These are phyloP conservation scores for Drosophila serrata DNA, from an alignment of 1,140 invertebrate genomes.

Conservation along the genomic window DNA sequence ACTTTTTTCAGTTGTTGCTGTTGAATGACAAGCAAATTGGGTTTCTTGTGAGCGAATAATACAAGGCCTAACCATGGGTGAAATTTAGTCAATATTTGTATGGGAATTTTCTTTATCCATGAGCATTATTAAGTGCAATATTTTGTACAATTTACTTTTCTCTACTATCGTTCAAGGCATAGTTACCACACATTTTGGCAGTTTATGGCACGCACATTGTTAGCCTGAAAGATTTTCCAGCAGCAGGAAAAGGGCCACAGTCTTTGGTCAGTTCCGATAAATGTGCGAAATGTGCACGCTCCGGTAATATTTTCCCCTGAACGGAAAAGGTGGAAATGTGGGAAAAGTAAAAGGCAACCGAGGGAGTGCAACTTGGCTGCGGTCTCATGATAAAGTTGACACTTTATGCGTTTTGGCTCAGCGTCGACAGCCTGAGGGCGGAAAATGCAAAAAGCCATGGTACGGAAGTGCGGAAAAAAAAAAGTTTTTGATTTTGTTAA, in stretches of 20 bases:
- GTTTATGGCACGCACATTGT: slow-evolving; percentile 24
- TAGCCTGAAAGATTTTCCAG: slow-evolving; percentile 22
- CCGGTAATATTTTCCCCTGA: slow-evolving; percentile 45
- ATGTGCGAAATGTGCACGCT: slow-evolving; percentile 55
- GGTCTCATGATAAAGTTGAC: slow-evolving; percentile 66
- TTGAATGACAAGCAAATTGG: slow-evolving; percentile 49
- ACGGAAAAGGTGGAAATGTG: slow-evolving; percentile 5
- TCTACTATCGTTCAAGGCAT: not conserved
- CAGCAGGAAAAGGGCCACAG: slow-evolving; percentile 3
- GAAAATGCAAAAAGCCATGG: slow-evolving; percentile 42
- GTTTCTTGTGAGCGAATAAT: slow-evolving; percentile 28
- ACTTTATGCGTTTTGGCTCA: slow-evolving; percentile 63
- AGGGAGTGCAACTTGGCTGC: slow-evolving; percentile 39
- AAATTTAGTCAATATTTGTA: slow-evolving; percentile 7
- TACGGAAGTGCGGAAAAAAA: slow-evolving; percentile 8
- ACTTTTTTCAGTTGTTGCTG: slow-evolving; percentile 44
- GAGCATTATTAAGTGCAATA: slow-evolving; percentile 9
- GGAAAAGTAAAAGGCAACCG: not conserved
- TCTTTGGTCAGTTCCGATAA: slow-evolving; percentile 47
- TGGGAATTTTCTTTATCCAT: not conserved
- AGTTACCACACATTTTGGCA: slow-evolving; percentile 10
- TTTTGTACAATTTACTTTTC: not conserved
- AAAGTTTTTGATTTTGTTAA: slow-evolving; percentile 44
- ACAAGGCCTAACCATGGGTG: not conserved
- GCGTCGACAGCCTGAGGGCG: slow-evolving; percentile 35